Evolutionary conservation across 2,113 vertebrate genomes (phyloP), one percentile per base, ranked within the genome.

Genomic region (Pavo muticus): DNA sequence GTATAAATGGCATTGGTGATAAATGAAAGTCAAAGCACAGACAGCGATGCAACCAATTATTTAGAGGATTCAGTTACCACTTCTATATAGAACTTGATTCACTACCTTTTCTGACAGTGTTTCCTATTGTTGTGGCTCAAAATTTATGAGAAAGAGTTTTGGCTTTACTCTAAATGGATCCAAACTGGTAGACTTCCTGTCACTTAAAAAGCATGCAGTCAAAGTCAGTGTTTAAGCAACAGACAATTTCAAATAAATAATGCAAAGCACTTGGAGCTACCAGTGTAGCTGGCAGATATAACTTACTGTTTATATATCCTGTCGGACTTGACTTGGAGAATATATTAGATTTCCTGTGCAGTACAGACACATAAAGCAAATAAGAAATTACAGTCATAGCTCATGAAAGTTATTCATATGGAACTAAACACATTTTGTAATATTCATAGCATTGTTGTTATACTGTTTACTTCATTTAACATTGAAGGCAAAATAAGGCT

Each of bases 221-320:
- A 95, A 97, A 97, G 83, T 69, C 85, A 91, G 25, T 63, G 57
- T 89, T 96, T 96, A 95, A 91, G 27, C 61, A 94, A 94, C 30
- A 95, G 76, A 93, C 57, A 77, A 77, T 80, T 92, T 71, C 64
- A 95, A 96, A 95, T 96, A 95, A 96, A 95, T 94, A 95, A 96
- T 91, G 76, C 56, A 94, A 94, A 96, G 64, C 56, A 64, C 60
- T 84, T 5, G 3, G 93, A 95, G 64, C 30, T 83, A 88, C 65
- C 2, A 63, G 14, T 5, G 65, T 60, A 83, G 54, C 3, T 90
- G 86, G 52, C 83, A 93, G 71, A 96, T 82, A 94, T 29, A n/a
- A 40, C 8, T 5, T 25, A 76, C 48, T 84, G 44, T 91, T 92
- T 97, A 88, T 79, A 64, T 60, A 94, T 54, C 27, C 73, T 78